These are phyloP conservation scores for Helostoma temminkii DNA, from an alignment of 2,797 vertebrate genomes.

Conservation along the genomic window DNA sequence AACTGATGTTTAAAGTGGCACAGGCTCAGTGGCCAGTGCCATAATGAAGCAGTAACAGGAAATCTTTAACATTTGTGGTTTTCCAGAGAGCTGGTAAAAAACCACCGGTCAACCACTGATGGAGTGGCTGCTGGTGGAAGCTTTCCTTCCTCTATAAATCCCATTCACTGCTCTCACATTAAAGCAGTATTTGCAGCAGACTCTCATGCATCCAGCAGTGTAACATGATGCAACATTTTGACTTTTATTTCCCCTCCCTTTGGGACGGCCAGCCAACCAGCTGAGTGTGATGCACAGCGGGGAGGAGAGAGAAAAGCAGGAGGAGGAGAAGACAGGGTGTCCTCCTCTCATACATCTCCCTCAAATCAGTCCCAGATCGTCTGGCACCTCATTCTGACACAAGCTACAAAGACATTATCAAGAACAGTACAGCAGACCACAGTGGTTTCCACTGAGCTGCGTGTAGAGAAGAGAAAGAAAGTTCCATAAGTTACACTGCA, in stretches of 20 bases:
- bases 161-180: constrained; percentile 27
- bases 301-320: constrained; percentile 38
- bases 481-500: constrained; percentile 28
- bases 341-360: constrained; percentile 77
- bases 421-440: constrained; percentile 24
- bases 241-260: constrained; percentile 48
- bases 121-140: constrained; percentile 23
- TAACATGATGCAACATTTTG: constrained; percentile 69
- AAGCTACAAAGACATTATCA: constrained; percentile 50
- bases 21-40: constrained; percentile 35
- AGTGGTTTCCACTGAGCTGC: constrained; percentile 23
- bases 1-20: constrained; percentile 12
- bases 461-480: background rate
- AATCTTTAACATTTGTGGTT: constrained; percentile 57
- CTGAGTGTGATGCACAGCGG: constrained; percentile 65
- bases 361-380: constrained; percentile 73
- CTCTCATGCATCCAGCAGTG: constrained; percentile 42
- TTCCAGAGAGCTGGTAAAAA: constrained; percentile 32
- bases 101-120: constrained; percentile 56
- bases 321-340: constrained; percentile 25
- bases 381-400: constrained; percentile 67
- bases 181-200: background rate
- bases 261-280: constrained; percentile 59
- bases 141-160: constrained; percentile 11
- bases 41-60: constrained; percentile 41